Conservation (phyloP, 2,888 invertebrate genomes). For the Cynaeus angustus region DNA sequence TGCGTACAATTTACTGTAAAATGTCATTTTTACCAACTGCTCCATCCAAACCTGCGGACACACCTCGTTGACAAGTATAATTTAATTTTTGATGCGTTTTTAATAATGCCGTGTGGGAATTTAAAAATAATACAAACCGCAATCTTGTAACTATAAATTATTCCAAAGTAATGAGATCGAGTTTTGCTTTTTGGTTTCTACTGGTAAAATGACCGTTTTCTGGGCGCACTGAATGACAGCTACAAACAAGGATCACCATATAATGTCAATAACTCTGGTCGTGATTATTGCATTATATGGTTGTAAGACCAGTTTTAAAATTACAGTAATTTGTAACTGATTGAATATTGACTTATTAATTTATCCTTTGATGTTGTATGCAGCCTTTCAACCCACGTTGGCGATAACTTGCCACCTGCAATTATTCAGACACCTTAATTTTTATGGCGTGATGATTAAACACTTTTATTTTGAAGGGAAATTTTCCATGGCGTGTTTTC, state of each 20-base stretch:
- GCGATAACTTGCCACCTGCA: slow-evolving; percentile 34
- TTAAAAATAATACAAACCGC: slow-evolving; percentile 19
- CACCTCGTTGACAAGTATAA: slow-evolving; percentile 42
- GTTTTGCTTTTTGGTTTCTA: slow-evolving; percentile 16
- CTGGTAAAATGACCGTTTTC: slow-evolving; percentile 11
- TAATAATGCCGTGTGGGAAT: slow-evolving; percentile 35
- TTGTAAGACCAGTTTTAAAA: slow-evolving; percentile 51
- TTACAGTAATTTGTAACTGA: slow-evolving; percentile 52
- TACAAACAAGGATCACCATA: slow-evolving; percentile 32
- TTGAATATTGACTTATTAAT: slow-evolving; percentile 52
- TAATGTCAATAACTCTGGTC: slow-evolving; percentile 44
- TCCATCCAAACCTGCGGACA: not conserved
- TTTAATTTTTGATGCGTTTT: slow-evolving; percentile 38
- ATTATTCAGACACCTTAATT: slow-evolving; percentile 38
- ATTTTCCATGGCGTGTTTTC: not conserved
- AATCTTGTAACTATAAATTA: slow-evolving; percentile 14
- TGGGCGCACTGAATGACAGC: slow-evolving; percentile 30
- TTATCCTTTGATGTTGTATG: slow-evolving; percentile 39
- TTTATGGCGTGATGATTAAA: slow-evolving; percentile 16
- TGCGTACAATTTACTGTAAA: too few species aligned
- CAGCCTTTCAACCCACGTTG: slow-evolving; percentile 32
- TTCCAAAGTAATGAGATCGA: too few species aligned
- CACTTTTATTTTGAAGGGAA: not conserved
- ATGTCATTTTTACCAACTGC: slow-evolving; percentile 29
- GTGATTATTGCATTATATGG: slow-evolving; percentile 49